Evolutionary conservation across 2,888 invertebrate species (phyloP).

Genomic region (Rhogogaster chlorosoma): DNA sequence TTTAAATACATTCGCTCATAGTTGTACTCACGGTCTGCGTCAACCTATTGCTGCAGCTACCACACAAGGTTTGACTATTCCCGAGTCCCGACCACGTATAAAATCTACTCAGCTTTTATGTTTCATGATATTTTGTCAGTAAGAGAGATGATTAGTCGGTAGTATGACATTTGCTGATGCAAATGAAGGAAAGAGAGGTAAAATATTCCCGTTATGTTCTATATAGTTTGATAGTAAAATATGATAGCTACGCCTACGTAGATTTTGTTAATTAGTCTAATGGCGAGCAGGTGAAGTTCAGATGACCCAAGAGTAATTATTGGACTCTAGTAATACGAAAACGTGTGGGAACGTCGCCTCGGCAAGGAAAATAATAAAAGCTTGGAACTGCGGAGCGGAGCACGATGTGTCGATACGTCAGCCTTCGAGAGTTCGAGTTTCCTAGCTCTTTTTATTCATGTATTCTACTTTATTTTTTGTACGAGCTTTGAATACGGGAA

Average conservation of each 20-base stretch:
- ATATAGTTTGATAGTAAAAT: background rate
- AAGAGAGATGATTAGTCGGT: background rate
- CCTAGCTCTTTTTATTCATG: background rate
- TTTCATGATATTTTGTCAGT: background rate
- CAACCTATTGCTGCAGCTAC: background rate
- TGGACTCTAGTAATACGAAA: constrained; percentile 21
- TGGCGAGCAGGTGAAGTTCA: constrained; percentile 23
- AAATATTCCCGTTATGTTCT: background rate
- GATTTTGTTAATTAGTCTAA: constrained; percentile 3
- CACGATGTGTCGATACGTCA: constrained; percentile 46
- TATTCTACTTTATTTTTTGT: constrained; percentile 22
- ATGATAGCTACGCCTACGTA: background rate
- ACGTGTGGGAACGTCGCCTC: constrained; percentile 15
- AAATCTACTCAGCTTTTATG: background rate
- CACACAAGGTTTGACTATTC: background rate
- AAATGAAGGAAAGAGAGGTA: background rate
- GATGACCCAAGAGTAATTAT: constrained; percentile 42
- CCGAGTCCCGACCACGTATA: background rate
- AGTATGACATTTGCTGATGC: background rate
- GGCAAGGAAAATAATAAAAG: constrained; percentile 41
- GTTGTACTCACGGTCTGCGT: background rate
- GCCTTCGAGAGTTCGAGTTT: constrained; percentile 20
- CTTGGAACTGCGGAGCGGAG: constrained; percentile 10
- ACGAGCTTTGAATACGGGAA: background rate
- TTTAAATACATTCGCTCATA: constrained; percentile 14